Conservation (phyloP, 2,888 invertebrate species). For the Lithophane socia region DNA sequence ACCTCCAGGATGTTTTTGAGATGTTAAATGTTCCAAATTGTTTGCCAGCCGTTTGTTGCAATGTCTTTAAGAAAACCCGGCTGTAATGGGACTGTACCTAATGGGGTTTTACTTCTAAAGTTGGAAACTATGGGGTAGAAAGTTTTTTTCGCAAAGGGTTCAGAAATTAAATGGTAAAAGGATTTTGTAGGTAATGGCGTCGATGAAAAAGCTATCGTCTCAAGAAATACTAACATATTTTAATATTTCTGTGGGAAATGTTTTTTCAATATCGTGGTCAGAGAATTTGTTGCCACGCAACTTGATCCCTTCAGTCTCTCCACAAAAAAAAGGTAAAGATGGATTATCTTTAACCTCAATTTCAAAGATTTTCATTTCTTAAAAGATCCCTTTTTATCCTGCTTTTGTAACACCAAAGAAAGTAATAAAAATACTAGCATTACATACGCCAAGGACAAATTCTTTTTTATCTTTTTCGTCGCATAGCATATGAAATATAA, state of each 20-base stretch:
- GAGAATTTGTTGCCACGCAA: background rate
- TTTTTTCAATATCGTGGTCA: background rate
- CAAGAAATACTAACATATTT: background rate
- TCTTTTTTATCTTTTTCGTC: slow-evolving; percentile 54
- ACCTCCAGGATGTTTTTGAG: slow-evolving; percentile 52
- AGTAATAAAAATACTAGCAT: slow-evolving; percentile 21
- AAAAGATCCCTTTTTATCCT: slow-evolving; percentile 10
- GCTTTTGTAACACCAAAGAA: slow-evolving; percentile 21
- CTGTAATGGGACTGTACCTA: slow-evolving; percentile 29
- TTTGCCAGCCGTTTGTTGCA: slow-evolving; percentile 55
- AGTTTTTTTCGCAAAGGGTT: background rate
- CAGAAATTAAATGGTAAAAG: background rate
- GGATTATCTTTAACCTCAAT: slow-evolving; percentile 13
- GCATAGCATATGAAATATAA: slow-evolving; percentile 53
- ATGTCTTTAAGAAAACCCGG: slow-evolving; percentile 28
- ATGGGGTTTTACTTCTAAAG: slow-evolving; percentile 21
- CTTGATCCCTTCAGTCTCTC: background rate
- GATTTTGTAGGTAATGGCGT: background rate
- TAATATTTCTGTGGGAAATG: background rate
- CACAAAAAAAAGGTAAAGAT: slow-evolving; percentile 1
- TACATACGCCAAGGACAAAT: slow-evolving; percentile 24
- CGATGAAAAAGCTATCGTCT: background rate
- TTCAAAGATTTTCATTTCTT: slow-evolving; percentile 14
- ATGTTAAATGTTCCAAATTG: slow-evolving; percentile 67
- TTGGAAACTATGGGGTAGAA: slow-evolving; percentile 5